A percentile compares a stretch with the other conserved stretches of the same genome.
Conservation (phyloP, 1,140 invertebrate genomes). For the Leptinotarsa undecemlineata region DNA sequence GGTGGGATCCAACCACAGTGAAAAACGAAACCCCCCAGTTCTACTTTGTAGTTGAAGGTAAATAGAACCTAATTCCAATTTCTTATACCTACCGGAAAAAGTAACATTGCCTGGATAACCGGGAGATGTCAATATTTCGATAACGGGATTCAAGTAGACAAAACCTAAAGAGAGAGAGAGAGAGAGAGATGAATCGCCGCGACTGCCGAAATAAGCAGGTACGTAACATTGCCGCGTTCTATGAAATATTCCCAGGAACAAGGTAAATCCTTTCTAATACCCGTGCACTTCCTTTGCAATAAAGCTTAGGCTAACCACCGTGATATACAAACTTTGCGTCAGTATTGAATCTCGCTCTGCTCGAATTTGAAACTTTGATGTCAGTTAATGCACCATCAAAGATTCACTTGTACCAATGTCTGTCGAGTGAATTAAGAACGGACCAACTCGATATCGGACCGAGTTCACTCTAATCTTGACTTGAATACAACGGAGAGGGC, state of each 20-base stretch:
- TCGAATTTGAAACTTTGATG: constrained; percentile 25
- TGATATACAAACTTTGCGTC: constrained; percentile 29
- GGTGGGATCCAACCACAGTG: too few relatives aligned
- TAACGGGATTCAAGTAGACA: too few relatives aligned
- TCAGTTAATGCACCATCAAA: constrained; percentile 23
- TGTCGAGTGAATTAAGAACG: constrained; percentile 6
- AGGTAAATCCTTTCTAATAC: constrained; percentile 36
- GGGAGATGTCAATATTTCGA: too few relatives aligned
- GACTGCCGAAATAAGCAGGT: background rate
- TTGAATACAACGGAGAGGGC: background rate
- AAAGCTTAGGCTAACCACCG: constrained; percentile 37
- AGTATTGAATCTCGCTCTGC: constrained; percentile 21
- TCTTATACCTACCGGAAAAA: too few relatives aligned
- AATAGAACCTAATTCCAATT: too few relatives aligned
- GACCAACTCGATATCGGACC: background rate
- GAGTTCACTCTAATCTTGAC: background rate
- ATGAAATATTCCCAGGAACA: constrained; percentile 34
- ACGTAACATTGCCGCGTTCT: constrained; percentile 9
- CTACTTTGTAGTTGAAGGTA: too few relatives aligned
- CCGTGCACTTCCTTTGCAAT: constrained; percentile 37
- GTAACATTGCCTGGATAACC: too few relatives aligned
- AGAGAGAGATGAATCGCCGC: background rate
- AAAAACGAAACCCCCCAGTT: too few relatives aligned
- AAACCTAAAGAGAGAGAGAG: background rate
- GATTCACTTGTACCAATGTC: background rate